Evolutionary conservation across 2,888 invertebrate species (phyloP).

Genomic region (Sesia bembeciformis): DNA sequence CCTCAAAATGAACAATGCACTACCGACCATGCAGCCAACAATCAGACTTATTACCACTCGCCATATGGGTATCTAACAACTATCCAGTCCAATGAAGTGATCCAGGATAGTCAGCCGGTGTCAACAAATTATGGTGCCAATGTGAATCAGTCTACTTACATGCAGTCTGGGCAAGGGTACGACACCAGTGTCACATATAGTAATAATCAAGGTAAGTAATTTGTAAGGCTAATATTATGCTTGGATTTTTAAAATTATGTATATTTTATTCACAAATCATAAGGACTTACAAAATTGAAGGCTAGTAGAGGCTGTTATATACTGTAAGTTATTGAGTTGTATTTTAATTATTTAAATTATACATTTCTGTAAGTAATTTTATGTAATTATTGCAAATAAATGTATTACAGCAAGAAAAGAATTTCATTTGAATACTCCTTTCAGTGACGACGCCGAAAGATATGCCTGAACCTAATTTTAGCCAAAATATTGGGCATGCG

Average conservation of each 20-base stretch:
- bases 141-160: slow-evolving; percentile 51
- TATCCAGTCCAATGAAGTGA: slow-evolving; percentile 34
- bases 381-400: no score
- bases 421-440: slow-evolving; percentile 49
- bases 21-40: slow-evolving; percentile 19
- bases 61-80: slow-evolving; percentile 65
- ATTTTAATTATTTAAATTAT: no score
- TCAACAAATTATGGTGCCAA: slow-evolving; percentile 45
- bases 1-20: slow-evolving; percentile 22
- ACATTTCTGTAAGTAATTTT: no score
- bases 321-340: no score
- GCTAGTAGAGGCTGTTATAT: no score
- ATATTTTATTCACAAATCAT: no score
- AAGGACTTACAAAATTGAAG: no score
- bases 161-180: slow-evolving; percentile 44
- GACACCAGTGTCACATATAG: slow-evolving; percentile 43
- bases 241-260: slow-evolving; percentile 8
- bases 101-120: slow-evolving; percentile 24
- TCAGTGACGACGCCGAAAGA: slow-evolving; percentile 51
- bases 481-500: slow-evolving; percentile 10
- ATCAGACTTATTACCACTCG: slow-evolving; percentile 55
- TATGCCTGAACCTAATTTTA: slow-evolving; percentile 23
- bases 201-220: slow-evolving; percentile 56
- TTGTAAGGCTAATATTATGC: slow-evolving; percentile 1
- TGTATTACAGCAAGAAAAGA: slow-evolving; percentile 4